phyloP scores from a whole-genome alignment of 2,888 invertebrate species.

The Hydropsyche betteni region DNA sequence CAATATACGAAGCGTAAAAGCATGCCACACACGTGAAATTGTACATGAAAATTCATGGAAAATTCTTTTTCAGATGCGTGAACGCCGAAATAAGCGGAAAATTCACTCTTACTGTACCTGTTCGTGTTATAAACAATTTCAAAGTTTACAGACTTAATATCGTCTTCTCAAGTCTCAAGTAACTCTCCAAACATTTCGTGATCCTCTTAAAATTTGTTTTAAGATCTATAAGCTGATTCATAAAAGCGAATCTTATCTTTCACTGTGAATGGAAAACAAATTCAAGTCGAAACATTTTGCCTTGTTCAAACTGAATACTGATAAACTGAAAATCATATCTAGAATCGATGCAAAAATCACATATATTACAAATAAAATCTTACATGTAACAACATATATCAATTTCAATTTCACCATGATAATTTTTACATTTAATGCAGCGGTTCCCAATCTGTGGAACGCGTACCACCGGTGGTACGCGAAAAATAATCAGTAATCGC shows the following conservation, averaged over 20 bases:
- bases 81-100: background rate
- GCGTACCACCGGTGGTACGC: too few species aligned
- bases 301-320: too few species aligned
- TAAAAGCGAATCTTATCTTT: constrained; percentile 28
- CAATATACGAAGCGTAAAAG: too few species aligned
- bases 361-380: too few species aligned
- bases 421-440: too few species aligned
- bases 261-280: background rate
- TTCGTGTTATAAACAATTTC: constrained; percentile 28
- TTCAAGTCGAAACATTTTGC: background rate
- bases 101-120: background rate
- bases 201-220: constrained; percentile 33
- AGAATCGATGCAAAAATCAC: too few species aligned
- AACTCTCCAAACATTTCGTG: constrained; percentile 24
- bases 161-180: constrained; percentile 11
- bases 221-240: constrained; percentile 32
- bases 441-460: too few species aligned
- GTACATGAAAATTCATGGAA: background rate
- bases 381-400: too few species aligned
- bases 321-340: too few species aligned
- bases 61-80: constrained; percentile 22
- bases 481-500: too few species aligned
- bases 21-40: too few species aligned
- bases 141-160: constrained; percentile 27
- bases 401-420: too few species aligned